Evolutionary conservation across 2,797 vertebrate genomes (phyloP).

Genomic region (Hoplostethus mediterraneus): DNA sequence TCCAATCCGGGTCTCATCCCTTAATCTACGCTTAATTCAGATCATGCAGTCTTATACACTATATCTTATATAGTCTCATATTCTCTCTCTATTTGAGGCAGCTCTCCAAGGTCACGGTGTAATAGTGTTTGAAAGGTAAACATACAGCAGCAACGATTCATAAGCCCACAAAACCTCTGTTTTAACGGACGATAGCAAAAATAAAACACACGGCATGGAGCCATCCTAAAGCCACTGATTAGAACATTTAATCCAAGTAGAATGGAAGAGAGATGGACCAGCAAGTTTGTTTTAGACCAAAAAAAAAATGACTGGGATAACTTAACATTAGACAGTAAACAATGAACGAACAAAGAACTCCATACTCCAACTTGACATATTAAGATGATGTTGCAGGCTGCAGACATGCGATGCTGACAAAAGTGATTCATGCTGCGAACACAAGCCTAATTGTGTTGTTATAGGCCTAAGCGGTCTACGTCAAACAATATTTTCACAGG

Average conservation of each 20-base stretch:
- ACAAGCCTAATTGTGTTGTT: too few species aligned
- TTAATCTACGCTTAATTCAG: conserved; percentile 55
- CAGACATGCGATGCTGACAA: background rate
- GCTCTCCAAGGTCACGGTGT: conserved; percentile 21
- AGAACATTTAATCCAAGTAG: conserved; percentile 8
- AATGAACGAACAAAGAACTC: background rate
- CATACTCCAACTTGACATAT: too few species aligned
- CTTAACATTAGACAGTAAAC: background rate
- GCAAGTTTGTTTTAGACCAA: background rate
- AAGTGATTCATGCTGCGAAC: background rate
- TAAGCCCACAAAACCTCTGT: conserved; percentile 19
- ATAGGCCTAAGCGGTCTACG: too few species aligned
- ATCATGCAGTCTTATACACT: conserved; percentile 8
- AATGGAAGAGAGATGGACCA: background rate
- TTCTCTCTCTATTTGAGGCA: background rate
- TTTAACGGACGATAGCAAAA: conserved; percentile 4
- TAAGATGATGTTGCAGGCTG: too few species aligned
- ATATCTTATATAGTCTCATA: too few species aligned
- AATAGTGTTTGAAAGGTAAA: conserved; percentile 35
- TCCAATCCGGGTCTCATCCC: conserved; percentile 35
- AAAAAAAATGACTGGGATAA: background rate
- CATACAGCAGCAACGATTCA: background rate
- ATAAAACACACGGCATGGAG: conserved; percentile 10
- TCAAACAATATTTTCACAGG: too few species aligned
- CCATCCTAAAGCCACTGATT: conserved; percentile 15